phyloP scores from a whole-genome alignment of 2,888 invertebrate genomes.

The Xestoiulus laeticollis region DNA sequence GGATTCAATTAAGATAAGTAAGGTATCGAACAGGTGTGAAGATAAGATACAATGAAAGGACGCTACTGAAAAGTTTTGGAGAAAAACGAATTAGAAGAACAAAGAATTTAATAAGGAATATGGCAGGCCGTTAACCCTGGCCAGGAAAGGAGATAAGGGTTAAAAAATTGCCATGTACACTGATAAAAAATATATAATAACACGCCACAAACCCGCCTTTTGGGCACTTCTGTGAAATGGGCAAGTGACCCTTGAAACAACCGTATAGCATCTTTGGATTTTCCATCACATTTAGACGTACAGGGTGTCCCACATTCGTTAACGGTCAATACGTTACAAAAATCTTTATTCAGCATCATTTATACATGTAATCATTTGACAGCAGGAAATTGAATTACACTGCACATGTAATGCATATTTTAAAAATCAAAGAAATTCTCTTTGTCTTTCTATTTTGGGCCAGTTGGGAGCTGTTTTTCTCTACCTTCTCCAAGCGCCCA shows the following conservation, averaged over 20 bases:
- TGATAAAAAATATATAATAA: not conserved
- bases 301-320: no score
- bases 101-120: conserved; percentile 22
- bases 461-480: no score
- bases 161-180: not conserved
- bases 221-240: not conserved
- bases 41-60: conserved; percentile 36
- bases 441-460: not conserved
- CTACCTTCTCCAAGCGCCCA: not conserved
- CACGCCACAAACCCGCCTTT: not conserved
- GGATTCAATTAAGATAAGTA: conserved; percentile 41
- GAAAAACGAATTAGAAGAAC: not conserved
- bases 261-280: not conserved
- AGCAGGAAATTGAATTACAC: not conserved
- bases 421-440: not conserved
- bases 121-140: not conserved
- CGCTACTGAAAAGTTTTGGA: not conserved
- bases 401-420: not conserved
- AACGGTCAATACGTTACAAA: no score
- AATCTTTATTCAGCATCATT: no score
- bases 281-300: no score
- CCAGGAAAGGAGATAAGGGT: not conserved
- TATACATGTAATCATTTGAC: no score
- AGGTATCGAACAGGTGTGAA: conserved; percentile 36
- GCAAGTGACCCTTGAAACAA: not conserved